Evolutionary conservation across 1,140 invertebrate species (phyloP).

Genomic region (Macrosteles quadrilineatus): DNA sequence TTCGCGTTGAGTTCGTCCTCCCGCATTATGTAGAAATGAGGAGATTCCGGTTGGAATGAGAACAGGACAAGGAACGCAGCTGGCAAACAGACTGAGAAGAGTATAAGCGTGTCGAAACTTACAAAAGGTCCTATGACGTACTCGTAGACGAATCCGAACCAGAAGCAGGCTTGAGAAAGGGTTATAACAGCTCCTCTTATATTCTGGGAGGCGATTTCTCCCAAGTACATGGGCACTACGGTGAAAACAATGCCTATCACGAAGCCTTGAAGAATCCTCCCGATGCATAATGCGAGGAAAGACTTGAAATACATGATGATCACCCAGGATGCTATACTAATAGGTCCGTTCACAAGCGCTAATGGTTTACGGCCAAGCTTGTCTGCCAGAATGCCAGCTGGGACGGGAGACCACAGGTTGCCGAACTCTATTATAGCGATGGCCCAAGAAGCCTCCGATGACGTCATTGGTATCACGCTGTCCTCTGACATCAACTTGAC

Average conservation of each 20-base stretch:
- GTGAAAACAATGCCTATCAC: slow-evolving; percentile 73
- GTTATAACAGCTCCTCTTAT: slow-evolving; percentile 58
- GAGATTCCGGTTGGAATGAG: slow-evolving; percentile 78
- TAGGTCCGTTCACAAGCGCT: slow-evolving; percentile 65
- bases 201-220: slow-evolving; percentile 64
- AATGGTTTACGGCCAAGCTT: slow-evolving; percentile 70
- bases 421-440: slow-evolving; percentile 53
- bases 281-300: slow-evolving; percentile 44
- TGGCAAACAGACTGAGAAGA: slow-evolving; percentile 61
- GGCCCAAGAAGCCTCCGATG: slow-evolving; percentile 36
- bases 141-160: slow-evolving; percentile 73
- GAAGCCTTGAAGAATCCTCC: slow-evolving; percentile 54
- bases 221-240: slow-evolving; percentile 78
- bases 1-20: slow-evolving; percentile 63
- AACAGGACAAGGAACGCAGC: slow-evolving; percentile 66
- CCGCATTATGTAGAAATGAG: slow-evolving; percentile 65
- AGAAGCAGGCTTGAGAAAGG: slow-evolving; percentile 75
- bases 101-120: slow-evolving; percentile 64
- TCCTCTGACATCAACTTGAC: slow-evolving; percentile 55
- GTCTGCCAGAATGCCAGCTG: slow-evolving; percentile 62
- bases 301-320: slow-evolving; percentile 64
- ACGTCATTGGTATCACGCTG: slow-evolving; percentile 37
- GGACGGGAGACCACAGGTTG: slow-evolving; percentile 28
- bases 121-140: slow-evolving; percentile 75
- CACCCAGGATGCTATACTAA: slow-evolving; percentile 75